Conservation (phyloP, 2,113 vertebrate genomes). For the Hirundichthys speculiger region DNA sequence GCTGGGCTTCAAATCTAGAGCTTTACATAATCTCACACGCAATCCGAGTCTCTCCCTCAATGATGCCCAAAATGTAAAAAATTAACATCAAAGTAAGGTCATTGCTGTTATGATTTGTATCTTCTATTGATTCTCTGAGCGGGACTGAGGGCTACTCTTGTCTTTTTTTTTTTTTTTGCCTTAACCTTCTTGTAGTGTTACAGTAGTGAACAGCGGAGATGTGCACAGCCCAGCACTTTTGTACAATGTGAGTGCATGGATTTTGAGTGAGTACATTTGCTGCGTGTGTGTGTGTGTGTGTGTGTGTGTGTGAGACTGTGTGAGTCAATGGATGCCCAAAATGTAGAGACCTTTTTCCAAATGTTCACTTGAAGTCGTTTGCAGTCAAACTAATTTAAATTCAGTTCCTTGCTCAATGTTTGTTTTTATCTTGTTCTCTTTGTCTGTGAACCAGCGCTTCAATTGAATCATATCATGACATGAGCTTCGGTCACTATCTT, state of each 20-base stretch:
- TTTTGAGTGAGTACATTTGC: slow-evolving; percentile 8
- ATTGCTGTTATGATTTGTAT: not conserved
- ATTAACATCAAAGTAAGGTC: not conserved
- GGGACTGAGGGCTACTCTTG: not conserved
- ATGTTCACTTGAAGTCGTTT: too few relatives aligned
- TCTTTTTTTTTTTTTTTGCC: slow-evolving; percentile 39
- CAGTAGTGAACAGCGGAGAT: slow-evolving; percentile 20
- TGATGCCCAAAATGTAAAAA: too few relatives aligned
- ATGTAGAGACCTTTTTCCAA: too few relatives aligned
- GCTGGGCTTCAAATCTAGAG: not conserved
- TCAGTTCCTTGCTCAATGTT: too few relatives aligned
- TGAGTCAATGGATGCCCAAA: too few relatives aligned
- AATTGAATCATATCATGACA: too few relatives aligned
- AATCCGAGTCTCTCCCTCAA: slow-evolving; percentile 12
- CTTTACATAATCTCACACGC: not conserved
- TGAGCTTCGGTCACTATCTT: too few relatives aligned
- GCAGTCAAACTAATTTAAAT: too few relatives aligned
- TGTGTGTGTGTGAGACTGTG: too few relatives aligned
- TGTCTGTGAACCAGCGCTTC: too few relatives aligned
- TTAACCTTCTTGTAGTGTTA: slow-evolving; percentile 46
- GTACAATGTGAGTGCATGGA: not conserved
- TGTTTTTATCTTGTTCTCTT: too few relatives aligned
- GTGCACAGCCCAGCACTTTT: slow-evolving; percentile 68
- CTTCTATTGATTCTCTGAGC: slow-evolving; percentile 1
- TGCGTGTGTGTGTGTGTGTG: slow-evolving; percentile 8